Conservation (phyloP, 2,113 vertebrate genomes). For the Sarotherodon lohbergeri region DNA sequence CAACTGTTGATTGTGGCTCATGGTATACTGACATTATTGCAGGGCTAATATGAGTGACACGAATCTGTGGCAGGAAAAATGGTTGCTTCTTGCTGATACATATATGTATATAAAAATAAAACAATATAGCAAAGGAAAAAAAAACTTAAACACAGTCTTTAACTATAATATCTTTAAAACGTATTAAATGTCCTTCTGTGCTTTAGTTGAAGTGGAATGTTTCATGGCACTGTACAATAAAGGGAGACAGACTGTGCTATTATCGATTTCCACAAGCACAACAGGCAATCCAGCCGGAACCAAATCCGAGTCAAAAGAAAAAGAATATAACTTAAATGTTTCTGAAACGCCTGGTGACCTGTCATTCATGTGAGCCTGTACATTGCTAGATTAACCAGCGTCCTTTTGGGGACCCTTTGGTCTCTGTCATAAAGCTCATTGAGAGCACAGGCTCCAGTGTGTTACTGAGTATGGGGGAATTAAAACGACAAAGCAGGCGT, state of each 20-base stretch:
- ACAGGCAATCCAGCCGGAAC: slow-evolving; percentile 31
- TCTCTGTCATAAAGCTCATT: slow-evolving; percentile 45
- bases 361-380: slow-evolving; percentile 41
- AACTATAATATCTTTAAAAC: slow-evolving; percentile 27
- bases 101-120: neutral
- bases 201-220: slow-evolving; percentile 68
- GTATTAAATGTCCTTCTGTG: slow-evolving; percentile 58
- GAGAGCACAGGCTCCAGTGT: slow-evolving; percentile 46
- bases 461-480: slow-evolving; percentile 15
- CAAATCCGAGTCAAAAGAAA: slow-evolving; percentile 23
- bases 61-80: slow-evolving; percentile 11
- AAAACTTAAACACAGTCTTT: neutral
- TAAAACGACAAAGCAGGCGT: slow-evolving; percentile 55
- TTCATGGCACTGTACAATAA: slow-evolving; percentile 69
- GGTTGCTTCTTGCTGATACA: slow-evolving; percentile 7
- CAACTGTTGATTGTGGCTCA: slow-evolving; percentile 18
- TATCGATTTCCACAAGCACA: slow-evolving; percentile 44
- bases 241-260: slow-evolving; percentile 64
- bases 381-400: slow-evolving; percentile 44
- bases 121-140: neutral
- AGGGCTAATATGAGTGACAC: slow-evolving; percentile 40
- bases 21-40: slow-evolving; percentile 54
- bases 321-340: slow-evolving; percentile 15
- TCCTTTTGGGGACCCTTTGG: slow-evolving; percentile 60
- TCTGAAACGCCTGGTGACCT: slow-evolving; percentile 13